Conservation (phyloP, 2,888 invertebrate genomes). For the Drosophila diplacantha region DNA sequence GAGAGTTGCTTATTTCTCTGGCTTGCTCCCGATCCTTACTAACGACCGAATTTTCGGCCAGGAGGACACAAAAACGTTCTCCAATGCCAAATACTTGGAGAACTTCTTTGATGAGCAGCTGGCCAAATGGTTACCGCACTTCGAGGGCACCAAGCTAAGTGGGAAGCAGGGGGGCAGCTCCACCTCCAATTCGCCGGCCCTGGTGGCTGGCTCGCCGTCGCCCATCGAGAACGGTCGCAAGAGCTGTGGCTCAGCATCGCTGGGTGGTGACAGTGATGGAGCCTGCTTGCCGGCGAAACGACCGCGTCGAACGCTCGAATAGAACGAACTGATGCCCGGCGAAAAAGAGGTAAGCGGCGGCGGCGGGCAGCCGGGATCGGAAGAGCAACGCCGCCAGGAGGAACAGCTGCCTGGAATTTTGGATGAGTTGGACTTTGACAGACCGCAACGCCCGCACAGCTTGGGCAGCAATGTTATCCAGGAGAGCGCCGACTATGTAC, state of each 20-base stretch:
- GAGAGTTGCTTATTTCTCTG: conserved; percentile 41
- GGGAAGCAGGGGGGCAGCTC: conserved; percentile 41
- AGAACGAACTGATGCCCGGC: conserved; percentile 67
- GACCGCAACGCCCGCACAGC: conserved; percentile 54
- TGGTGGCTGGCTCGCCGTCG: conserved; percentile 60
- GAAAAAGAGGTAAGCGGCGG: conserved; percentile 37
- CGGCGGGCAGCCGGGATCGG: conserved; percentile 35
- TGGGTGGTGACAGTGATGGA: conserved; percentile 68
- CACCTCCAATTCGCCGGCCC: conserved; percentile 63
- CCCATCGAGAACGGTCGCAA: conserved; percentile 71
- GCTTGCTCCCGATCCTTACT: conserved; percentile 1
- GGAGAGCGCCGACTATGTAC: conserved; percentile 61
- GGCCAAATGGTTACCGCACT: conserved; percentile 88
- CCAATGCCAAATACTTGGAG: conserved; percentile 88
- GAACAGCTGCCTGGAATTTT: conserved; percentile 31
- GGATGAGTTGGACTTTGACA: conserved; percentile 48
- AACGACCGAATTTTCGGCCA: conserved; percentile 68
- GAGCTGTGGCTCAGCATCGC: conserved; percentile 64
- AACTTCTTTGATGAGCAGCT: conserved; percentile 91
- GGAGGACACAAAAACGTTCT: conserved; percentile 87
- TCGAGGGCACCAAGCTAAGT: conserved; percentile 76
- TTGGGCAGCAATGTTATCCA: conserved; percentile 60
- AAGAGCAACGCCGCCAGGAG: conserved; percentile 12
- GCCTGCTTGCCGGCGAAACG: conserved; percentile 75
- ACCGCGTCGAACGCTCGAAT: conserved; percentile 73